Percentiles rank a stretch among this genome's conserved stretches.
phyloP scores from a whole-genome alignment of 1,140 invertebrate genomes.

The Heterodera schachtii region DNA sequence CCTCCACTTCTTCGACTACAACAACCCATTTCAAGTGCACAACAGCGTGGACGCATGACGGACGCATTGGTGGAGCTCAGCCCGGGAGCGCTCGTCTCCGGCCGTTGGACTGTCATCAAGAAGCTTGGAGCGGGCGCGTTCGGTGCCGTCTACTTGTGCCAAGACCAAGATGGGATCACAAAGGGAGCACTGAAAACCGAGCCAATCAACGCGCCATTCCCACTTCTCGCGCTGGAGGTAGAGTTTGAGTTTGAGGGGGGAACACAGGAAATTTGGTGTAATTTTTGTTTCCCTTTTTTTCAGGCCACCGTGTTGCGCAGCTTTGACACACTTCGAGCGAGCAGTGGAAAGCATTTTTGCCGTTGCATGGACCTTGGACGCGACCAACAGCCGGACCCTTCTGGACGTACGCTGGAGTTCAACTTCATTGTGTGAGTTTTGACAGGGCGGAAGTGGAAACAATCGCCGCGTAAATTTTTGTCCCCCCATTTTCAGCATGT shows the following conservation, averaged over 20 bases:
- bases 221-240: too few relatives aligned
- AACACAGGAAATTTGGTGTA: too few relatives aligned
- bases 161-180: background rate
- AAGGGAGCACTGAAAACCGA: background rate
- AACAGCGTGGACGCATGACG: too few relatives aligned
- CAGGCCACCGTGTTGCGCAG: background rate
- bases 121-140: slow-evolving; percentile 58
- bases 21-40: too few relatives aligned
- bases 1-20: too few relatives aligned
- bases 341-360: background rate
- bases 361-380: slow-evolving; percentile 6
- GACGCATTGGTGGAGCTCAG: too few relatives aligned
- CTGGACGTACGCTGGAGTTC: background rate
- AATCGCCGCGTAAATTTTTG: too few relatives aligned
- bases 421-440: slow-evolving; percentile 12
- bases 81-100: background rate
- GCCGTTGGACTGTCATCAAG: slow-evolving; percentile 49
- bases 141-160: slow-evolving; percentile 27
- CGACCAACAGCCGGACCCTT: background rate
- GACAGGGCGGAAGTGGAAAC: background rate
- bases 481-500: too few relatives aligned
- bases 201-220: too few relatives aligned
- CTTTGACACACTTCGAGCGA: background rate
- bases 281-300: background rate
- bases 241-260: background rate